Conservation (phyloP, 2,888 invertebrate genomes). For the Brachyopa scutellaris region DNA sequence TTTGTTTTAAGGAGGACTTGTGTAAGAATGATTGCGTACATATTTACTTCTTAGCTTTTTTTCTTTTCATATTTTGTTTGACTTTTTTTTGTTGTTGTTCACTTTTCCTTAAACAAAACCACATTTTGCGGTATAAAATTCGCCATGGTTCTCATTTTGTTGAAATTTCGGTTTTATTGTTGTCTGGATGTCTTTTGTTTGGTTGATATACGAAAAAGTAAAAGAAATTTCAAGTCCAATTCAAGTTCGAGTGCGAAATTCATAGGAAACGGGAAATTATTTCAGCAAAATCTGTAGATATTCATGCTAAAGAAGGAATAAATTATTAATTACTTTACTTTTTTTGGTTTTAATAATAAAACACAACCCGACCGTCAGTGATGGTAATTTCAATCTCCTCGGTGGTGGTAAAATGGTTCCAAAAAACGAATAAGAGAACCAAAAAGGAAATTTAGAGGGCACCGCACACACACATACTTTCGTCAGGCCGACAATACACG, state of each 20-base stretch:
- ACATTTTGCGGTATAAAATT: slow-evolving; percentile 3
- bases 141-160: slow-evolving; percentile 41
- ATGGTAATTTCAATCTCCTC: slow-evolving; percentile 8
- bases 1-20: slow-evolving; percentile 13
- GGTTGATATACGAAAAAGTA: not conserved
- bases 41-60: slow-evolving; percentile 41
- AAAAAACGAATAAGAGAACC: not conserved
- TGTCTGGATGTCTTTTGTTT: not conserved
- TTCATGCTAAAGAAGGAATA: slow-evolving; percentile 14
- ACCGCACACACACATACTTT: slow-evolving; percentile 3
- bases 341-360: slow-evolving; percentile 11
- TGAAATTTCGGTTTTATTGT: not conserved
- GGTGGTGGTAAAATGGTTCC: slow-evolving; percentile 11
- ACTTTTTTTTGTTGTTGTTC: slow-evolving; percentile 9
- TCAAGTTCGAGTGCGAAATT: slow-evolving; percentile 32
- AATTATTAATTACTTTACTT: not conserved
- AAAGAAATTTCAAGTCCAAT: slow-evolving; percentile 9
- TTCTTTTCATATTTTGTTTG: slow-evolving; percentile 51
- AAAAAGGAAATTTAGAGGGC: slow-evolving; percentile 40
- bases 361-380: not conserved
- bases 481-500: too few relatives aligned
- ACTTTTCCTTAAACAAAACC: not conserved
- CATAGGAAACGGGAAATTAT: slow-evolving; percentile 3
- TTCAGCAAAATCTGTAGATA: slow-evolving; percentile 9
- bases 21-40: slow-evolving; percentile 4